Evolutionary conservation across 1,140 invertebrate genomes (phyloP).

Genomic region (Cecropterus lyciades): DNA sequence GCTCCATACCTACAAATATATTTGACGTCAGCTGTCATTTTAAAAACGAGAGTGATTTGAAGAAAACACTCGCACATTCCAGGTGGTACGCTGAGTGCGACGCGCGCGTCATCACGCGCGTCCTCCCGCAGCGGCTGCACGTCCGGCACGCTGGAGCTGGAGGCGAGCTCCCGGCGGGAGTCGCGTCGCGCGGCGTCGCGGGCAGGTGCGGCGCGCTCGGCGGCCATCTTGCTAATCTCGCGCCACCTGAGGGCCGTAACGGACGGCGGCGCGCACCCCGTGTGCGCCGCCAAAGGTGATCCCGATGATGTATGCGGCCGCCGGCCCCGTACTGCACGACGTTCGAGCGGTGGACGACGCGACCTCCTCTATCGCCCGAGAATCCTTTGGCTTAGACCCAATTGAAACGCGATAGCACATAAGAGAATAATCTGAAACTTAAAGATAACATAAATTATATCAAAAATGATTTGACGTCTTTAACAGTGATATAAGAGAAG

Average conservation of each 20-base stretch:
- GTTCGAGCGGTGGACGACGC: conserved; percentile 65
- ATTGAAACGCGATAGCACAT: too few species aligned
- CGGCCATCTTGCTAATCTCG: conserved; percentile 95
- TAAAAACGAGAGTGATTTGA: too few species aligned
- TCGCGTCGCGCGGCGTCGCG: conserved; percentile 87
- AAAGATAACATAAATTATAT: too few species aligned
- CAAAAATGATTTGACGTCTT: too few species aligned
- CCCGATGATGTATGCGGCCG: conserved; percentile 78
- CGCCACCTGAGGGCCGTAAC: conserved; percentile 88
- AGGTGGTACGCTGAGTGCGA: conserved; percentile 85
- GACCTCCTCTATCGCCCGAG: conserved; percentile 49
- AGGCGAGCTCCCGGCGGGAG: conserved; percentile 86
- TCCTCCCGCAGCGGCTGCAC: conserved; percentile 88
- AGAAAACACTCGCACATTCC: conserved; percentile 11
- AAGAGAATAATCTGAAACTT: too few species aligned
- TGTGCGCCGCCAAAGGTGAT: conserved; percentile 84
- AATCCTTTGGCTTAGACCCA: neutral
- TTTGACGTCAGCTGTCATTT: too few species aligned
- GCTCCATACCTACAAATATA: too few species aligned
- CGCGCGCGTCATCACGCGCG: conserved; percentile 87
- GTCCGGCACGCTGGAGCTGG: conserved; percentile 84
- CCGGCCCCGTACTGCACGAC: conserved; percentile 83
- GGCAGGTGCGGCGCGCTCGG: conserved; percentile 94
- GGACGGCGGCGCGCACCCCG: conserved; percentile 80
- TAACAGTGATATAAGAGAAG: too few species aligned